Evolutionary conservation across 2,797 vertebrate genomes (phyloP).

Genomic region (Enoplosus armatus): DNA sequence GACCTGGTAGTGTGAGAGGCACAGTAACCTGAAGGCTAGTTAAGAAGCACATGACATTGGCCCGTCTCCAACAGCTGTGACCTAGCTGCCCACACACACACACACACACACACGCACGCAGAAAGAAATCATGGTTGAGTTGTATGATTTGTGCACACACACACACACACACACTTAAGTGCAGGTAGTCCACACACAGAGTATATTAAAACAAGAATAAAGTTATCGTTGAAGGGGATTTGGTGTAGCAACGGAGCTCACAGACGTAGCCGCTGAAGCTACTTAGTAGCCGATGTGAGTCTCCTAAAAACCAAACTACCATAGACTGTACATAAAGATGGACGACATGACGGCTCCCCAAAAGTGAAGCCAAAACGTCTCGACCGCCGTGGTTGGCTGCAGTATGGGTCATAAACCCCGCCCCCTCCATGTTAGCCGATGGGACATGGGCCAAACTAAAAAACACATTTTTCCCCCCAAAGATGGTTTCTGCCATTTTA

Average conservation of each 20-base stretch:
- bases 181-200: background rate
- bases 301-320: too few relatives aligned
- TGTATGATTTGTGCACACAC: slow-evolving; percentile 12
- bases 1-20: slow-evolving; percentile 71
- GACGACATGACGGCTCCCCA: too few relatives aligned
- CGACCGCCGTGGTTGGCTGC: too few relatives aligned
- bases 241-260: background rate
- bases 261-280: background rate
- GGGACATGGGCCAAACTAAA: too few relatives aligned
- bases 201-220: background rate
- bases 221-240: background rate
- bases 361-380: too few relatives aligned
- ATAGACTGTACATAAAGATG: too few relatives aligned
- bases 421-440: too few relatives aligned
- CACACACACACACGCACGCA: slow-evolving; percentile 24
- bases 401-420: too few relatives aligned
- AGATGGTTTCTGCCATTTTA: too few relatives aligned
- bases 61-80: slow-evolving; percentile 79
- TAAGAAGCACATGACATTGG: slow-evolving; percentile 71
- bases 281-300: background rate
- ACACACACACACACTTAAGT: slow-evolving; percentile 18
- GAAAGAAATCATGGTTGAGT: background rate
- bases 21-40: slow-evolving; percentile 78
- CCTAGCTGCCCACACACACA: slow-evolving; percentile 44
- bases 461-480: too few relatives aligned